Conservation (phyloP, 2,888 invertebrate genomes). For the Melieria crassipennis region DNA sequence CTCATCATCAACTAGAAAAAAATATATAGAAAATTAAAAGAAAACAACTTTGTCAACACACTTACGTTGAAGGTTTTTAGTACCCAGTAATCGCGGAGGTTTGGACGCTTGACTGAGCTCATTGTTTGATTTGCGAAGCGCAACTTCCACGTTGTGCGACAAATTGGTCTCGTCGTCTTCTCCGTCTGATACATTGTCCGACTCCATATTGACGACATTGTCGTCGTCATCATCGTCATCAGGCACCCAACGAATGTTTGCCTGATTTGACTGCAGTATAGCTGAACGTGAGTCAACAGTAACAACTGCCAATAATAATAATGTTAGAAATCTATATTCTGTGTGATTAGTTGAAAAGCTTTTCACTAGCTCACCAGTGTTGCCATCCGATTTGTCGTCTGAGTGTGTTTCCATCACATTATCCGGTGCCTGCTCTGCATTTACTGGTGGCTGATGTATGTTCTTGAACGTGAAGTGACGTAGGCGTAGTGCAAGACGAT, state of each 20-base stretch:
- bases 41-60: conserved; percentile 6
- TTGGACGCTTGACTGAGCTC: conserved; percentile 41
- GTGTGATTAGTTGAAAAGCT: not conserved
- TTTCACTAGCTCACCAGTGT: conserved; percentile 4
- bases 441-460: conserved; percentile 29
- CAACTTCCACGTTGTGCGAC: conserved; percentile 42
- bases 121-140: conserved; percentile 33
- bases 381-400: conserved; percentile 35
- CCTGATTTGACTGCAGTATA: conserved; percentile 40
- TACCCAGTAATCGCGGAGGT: conserved; percentile 30
- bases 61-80: conserved; percentile 25
- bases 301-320: conserved; percentile 39
- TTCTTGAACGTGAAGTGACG: conserved; percentile 50
- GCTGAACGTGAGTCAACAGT: conserved; percentile 40
- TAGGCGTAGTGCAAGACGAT: conserved; percentile 50
- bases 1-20: conserved; percentile 30
- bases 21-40: not conserved
- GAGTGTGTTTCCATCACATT: conserved; percentile 26
- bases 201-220: conserved; percentile 40
- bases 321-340: not conserved
- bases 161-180: conserved; percentile 39
- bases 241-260: conserved; percentile 47
- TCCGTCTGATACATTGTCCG: conserved; percentile 37
- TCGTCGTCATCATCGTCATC: conserved; percentile 45
- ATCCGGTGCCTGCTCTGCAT: conserved; percentile 26